These are phyloP conservation scores for Desmophyllum pertusum DNA, from an alignment of 92 coral and sea anemone species.

Conservation along the genomic window DNA sequence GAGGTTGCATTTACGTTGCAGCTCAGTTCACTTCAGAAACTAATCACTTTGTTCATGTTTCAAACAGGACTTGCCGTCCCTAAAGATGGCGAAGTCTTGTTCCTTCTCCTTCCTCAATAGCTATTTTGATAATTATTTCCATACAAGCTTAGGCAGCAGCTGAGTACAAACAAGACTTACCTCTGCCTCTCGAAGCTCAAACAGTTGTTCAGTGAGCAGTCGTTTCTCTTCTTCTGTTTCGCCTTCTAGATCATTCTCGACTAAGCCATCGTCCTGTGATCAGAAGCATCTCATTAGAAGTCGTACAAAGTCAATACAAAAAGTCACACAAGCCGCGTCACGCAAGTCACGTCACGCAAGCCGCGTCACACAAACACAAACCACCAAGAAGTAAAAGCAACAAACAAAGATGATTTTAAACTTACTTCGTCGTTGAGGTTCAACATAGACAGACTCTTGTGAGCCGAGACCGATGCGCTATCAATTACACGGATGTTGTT, in stretches of 20 bases:
- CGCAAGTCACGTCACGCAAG: not conserved
- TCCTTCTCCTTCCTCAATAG: too few relatives aligned
- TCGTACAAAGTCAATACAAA: not conserved
- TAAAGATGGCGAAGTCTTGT: too few relatives aligned
- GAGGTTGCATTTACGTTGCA: too few relatives aligned
- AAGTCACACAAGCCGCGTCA: not conserved
- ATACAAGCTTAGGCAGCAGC: not conserved
- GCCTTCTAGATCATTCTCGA: slow-evolving; percentile 55
- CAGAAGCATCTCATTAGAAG: not conserved
- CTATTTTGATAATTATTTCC: too few relatives aligned
- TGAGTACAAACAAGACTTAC: slow-evolving; percentile 46
- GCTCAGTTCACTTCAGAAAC: too few relatives aligned
- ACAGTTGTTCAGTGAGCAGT: slow-evolving; percentile 72
- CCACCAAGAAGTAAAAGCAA: not conserved
- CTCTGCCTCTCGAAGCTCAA: slow-evolving; percentile 80
- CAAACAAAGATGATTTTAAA: not conserved
- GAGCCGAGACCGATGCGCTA: slow-evolving; percentile 84
- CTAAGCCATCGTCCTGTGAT: slow-evolving; percentile 64
- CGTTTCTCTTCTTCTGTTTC: slow-evolving; percentile 76
- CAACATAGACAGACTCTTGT: slow-evolving; percentile 77
- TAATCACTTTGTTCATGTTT: too few relatives aligned
- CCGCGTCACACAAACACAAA: not conserved
- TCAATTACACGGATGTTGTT: slow-evolving; percentile 88
- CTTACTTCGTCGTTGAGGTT: slow-evolving; percentile 73
- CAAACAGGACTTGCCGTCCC: too few relatives aligned